Base-by-base conservation (phyloP, 2,888 invertebrate species). In the Trileptium ribeirensis region DNA sequence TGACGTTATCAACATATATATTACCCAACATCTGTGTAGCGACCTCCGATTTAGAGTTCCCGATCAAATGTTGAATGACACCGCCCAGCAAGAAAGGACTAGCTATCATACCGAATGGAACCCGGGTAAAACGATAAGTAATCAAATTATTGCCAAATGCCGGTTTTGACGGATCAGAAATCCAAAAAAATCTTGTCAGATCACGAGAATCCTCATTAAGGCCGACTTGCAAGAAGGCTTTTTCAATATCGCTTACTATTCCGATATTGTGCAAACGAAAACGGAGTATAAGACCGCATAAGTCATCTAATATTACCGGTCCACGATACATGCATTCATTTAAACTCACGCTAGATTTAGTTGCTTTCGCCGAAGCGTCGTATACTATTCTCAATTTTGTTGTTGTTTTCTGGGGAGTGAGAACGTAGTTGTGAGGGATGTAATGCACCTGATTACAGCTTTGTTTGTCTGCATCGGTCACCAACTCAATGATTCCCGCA, bases 351-450 rank as follows among this genome's bases (percentile, higher is more conserved):
- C 34, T 78, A 15, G 67, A 19, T 51, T 67, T 8, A 15, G 0
- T 8, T 19, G n/a, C 40, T 78, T 1, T 67, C 39, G 51, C 79
- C 15, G 79, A 78, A n/a, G 29, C 79, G 36, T 78, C 85, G 77
- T 81, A 86, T 2, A 86, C 86, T 37, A 84, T 80, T n/a, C 85
- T 39, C 2, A 86, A 51, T 77, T 86, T 86, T 0, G 85, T 51
- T 8, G 51, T 75, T 24, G 70, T 29, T 24, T 84, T 83, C 3
- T 70, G 19, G 24, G 83, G 81, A 0, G 79, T 78, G 31, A 84
- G 37, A 0, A 84, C 84, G 0, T 79, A 36, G 31, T 84, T 82
- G 77, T 84, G 83, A 0, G 84, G 84, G 2, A 83, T 33, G 64
- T 83, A 84, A 40, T 84, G 84, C 67, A 74, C 77, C 24, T 51